These are phyloP conservation scores for Cacatua alba DNA, from an alignment of 2,113 vertebrate species.

Conservation along the genomic window DNA sequence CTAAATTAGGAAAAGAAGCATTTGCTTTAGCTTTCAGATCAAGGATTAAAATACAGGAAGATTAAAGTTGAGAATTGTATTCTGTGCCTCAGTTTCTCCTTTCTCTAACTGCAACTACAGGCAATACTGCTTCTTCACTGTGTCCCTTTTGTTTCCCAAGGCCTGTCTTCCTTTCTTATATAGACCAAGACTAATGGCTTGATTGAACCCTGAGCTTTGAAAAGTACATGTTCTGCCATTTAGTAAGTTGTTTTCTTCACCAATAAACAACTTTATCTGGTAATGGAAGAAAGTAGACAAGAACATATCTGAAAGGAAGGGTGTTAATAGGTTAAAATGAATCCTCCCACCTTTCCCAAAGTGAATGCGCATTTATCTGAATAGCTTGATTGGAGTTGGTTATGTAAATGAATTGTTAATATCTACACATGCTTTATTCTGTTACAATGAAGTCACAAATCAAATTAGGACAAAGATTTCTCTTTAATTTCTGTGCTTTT, in stretches of 20 bases:
- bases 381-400: slow-evolving; percentile 18
- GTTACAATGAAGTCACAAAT: slow-evolving; percentile 58
- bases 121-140: background rate
- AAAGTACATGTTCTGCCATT: background rate
- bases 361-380: slow-evolving; percentile 10
- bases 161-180: background rate
- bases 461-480: slow-evolving; percentile 53
- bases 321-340: slow-evolving; percentile 41
- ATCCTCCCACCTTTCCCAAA: slow-evolving; percentile 20
- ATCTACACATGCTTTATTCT: slow-evolving; percentile 38
- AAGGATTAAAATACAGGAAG: background rate
- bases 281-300: background rate
- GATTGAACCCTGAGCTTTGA: background rate
- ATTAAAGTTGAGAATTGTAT: background rate
- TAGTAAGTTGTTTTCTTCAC: background rate
- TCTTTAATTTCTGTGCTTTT: slow-evolving; percentile 44
- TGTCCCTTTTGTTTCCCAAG: background rate
- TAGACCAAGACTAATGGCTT: background rate
- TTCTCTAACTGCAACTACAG: background rate
- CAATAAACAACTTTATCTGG: background rate
- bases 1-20: background rate
- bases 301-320: background rate
- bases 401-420: slow-evolving; percentile 61
- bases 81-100: background rate
- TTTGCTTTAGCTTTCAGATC: background rate